Evolutionary conservation across 2,113 vertebrate species (phyloP).

Genomic region (Gasterosteus nipponicus): DNA sequence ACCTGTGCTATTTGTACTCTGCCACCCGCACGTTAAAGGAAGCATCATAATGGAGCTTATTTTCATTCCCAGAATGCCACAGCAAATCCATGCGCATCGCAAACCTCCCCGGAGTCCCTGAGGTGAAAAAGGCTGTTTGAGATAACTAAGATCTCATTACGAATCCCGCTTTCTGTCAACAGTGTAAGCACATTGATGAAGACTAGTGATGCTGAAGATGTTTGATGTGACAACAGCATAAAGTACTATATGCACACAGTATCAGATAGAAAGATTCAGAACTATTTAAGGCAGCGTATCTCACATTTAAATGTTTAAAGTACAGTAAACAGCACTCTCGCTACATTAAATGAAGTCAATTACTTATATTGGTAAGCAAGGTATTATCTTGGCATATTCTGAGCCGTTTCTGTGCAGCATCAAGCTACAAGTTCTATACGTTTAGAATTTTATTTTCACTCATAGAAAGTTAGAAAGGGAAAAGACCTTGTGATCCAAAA

Average conservation of each 20-base stretch:
- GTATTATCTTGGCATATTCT: background rate
- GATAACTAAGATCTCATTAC: conserved; percentile 49
- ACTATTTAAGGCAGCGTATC: background rate
- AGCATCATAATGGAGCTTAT: conserved; percentile 61
- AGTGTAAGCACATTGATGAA: background rate
- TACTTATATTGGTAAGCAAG: background rate
- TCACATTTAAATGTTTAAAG: background rate
- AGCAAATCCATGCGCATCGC: conserved; percentile 44
- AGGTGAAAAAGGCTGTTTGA: conserved; percentile 37
- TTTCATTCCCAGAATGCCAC: conserved; percentile 69
- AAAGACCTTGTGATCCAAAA: conserved; percentile 11
- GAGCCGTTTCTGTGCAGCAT: background rate
- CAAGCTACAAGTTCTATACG: background rate
- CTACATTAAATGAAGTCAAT: background rate
- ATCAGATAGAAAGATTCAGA: background rate
- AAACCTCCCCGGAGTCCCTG: conserved; percentile 37
- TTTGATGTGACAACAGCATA: too few relatives aligned
- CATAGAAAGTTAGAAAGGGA: conserved; percentile 2
- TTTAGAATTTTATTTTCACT: background rate
- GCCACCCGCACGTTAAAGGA: conserved; percentile 41
- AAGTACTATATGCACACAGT: background rate
- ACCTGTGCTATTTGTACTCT: conserved; percentile 53
- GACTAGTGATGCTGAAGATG: background rate
- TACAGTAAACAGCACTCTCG: too few relatives aligned
- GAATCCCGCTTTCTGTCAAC: conserved; percentile 23